Evolutionary conservation across 2,113 vertebrate genomes (phyloP).

Genomic region (Zeus faber): DNA sequence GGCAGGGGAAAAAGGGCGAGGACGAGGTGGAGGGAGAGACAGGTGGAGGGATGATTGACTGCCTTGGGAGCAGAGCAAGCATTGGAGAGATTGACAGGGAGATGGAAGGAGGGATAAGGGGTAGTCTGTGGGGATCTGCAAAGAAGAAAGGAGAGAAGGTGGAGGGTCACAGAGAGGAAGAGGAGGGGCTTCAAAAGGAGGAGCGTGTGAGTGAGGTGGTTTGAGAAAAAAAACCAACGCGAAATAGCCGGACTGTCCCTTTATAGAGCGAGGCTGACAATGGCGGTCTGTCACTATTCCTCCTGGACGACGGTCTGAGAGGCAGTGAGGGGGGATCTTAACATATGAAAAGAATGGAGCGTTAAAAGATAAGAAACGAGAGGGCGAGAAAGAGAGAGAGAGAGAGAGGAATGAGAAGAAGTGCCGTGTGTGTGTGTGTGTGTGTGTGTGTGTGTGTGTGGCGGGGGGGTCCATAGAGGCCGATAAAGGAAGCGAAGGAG

Average conservation of each 20-base stretch:
- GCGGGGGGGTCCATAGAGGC: neutral
- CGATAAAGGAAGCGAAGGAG: conserved; percentile 1
- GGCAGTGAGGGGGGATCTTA: conserved; percentile 17
- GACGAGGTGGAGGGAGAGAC: neutral
- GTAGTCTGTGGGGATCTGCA: too few relatives aligned
- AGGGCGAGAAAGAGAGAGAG: too few relatives aligned
- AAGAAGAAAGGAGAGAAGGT: too few relatives aligned
- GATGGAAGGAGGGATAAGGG: neutral
- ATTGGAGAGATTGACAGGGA: neutral
- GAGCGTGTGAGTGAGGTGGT: neutral
- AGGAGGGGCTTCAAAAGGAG: too few relatives aligned
- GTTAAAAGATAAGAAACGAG: neutral
- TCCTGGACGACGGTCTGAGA: neutral
- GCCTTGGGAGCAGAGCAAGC: too few relatives aligned
- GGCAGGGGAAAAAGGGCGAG: neutral
- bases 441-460: neutral
- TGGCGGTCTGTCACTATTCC: neutral
- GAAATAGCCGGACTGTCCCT: neutral
- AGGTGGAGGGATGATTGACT: neutral
- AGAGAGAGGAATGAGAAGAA: neutral
- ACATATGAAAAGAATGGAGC: conserved; percentile 5
- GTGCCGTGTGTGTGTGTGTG: neutral
- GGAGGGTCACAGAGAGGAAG: too few relatives aligned
- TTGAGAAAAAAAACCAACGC: neutral
- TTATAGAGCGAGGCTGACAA: neutral